These are phyloP conservation scores for Desmophyllum pertusum DNA, from an alignment of 92 coral and sea anemone genomes.

Conservation along the genomic window DNA sequence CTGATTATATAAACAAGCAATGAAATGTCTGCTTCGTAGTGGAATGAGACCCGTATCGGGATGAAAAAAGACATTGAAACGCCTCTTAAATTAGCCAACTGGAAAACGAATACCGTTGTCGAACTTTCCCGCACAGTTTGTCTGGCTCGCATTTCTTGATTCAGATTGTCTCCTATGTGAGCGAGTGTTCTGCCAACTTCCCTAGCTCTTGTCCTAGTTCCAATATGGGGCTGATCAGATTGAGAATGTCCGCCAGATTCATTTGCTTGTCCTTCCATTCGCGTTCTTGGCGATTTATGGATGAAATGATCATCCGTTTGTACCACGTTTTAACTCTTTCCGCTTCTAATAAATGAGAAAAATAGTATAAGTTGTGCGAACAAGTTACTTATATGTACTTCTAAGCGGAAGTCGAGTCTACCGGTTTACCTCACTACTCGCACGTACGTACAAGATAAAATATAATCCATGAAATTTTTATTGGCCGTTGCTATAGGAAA, in stretches of 20 bases:
- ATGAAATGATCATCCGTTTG: background rate
- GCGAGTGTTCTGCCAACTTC: slow-evolving; percentile 39
- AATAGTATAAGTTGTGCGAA: background rate
- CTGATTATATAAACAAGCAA: slow-evolving; percentile 17
- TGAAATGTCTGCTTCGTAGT: slow-evolving; percentile 1
- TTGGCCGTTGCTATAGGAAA: background rate
- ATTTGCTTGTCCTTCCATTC: background rate
- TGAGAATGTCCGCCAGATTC: background rate
- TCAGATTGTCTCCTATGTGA: slow-evolving; percentile 33
- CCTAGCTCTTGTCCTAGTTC: background rate
- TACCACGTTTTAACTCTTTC: background rate
- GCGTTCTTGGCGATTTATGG: background rate
- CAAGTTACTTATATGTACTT: background rate
- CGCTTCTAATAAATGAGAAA: background rate
- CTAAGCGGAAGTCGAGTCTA: background rate
- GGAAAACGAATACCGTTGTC: slow-evolving; percentile 4
- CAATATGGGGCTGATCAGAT: background rate
- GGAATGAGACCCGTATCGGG: background rate
- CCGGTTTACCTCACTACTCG: background rate
- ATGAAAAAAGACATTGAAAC: slow-evolving; percentile 21
- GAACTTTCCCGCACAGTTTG: background rate
- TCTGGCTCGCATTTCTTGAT: slow-evolving; percentile 10
- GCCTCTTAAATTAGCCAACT: slow-evolving; percentile 18
- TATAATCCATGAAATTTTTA: background rate
- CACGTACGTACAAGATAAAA: slow-evolving; percentile 17